A percentile compares a stretch with the other conserved stretches of the same genome.
These are phyloP conservation scores for Austrofundulus limnaeus DNA, from an alignment of 2,113 vertebrate species.

Conservation along the genomic window DNA sequence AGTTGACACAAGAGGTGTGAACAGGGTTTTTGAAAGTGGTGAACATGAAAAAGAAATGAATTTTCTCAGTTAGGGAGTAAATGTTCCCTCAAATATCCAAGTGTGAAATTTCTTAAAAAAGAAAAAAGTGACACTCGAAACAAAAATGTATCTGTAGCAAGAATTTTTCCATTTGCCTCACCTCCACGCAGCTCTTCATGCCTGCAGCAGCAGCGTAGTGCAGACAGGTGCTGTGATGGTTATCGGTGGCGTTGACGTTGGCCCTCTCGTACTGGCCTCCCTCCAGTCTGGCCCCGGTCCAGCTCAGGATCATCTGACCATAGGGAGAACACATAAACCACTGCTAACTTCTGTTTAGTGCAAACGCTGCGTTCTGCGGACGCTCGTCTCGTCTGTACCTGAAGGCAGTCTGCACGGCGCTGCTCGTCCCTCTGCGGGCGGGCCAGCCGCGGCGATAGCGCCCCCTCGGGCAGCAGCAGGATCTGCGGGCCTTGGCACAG, in stretches of 20 bases:
- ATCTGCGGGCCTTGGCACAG: conserved; percentile 75
- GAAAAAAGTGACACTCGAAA: too few relatives aligned
- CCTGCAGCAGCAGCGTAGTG: conserved; percentile 72
- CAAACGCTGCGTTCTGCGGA: fast-evolving
- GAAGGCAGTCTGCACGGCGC: conserved; percentile 69
- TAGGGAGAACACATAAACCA: background rate
- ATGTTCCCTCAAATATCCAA: too few relatives aligned
- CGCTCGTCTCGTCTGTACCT: conserved; percentile 38
- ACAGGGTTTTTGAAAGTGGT: too few relatives aligned
- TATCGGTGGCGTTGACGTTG: conserved; percentile 74
- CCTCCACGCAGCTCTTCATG: conserved; percentile 77
- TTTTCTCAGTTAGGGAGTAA: too few relatives aligned
- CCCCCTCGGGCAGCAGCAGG: conserved; percentile 72
- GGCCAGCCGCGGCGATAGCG: conserved; percentile 70
- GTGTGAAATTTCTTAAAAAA: too few relatives aligned
- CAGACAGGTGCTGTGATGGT: conserved; percentile 73
- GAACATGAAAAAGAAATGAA: too few relatives aligned
- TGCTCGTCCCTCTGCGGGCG: conserved; percentile 74
- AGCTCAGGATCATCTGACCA: conserved; percentile 72
- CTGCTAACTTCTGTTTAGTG: background rate
- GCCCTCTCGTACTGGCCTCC: conserved; percentile 75
- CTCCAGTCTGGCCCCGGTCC: conserved; percentile 73
- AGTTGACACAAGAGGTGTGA: too few relatives aligned
- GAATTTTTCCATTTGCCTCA: conserved; percentile 30
- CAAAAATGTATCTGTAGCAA: too few relatives aligned